phyloP scores from a whole-genome alignment of 2,797 vertebrate species.

The Coregonus suidteri region DNA sequence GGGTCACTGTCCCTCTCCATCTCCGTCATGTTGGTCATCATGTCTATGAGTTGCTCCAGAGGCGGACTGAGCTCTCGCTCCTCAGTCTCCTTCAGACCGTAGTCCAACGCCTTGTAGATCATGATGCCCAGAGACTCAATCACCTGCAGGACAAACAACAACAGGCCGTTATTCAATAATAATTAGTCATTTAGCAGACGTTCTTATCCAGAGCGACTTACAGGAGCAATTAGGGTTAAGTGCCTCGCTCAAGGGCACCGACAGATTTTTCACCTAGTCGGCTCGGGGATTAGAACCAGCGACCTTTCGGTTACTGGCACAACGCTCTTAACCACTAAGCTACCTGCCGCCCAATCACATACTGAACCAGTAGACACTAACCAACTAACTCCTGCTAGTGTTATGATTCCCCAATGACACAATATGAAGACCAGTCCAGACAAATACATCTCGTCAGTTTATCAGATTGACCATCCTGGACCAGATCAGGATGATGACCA shows the following conservation, averaged over 20 bases:
- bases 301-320: too few relatives aligned
- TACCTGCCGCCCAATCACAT: not conserved
- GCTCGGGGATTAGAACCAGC: too few relatives aligned
- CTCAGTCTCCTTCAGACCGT: constrained; percentile 93
- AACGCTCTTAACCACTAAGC: too few relatives aligned
- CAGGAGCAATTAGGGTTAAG: too few relatives aligned
- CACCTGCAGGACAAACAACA: constrained; percentile 71
- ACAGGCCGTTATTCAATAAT: not conserved
- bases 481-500: too few relatives aligned
- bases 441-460: not conserved
- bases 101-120: constrained; percentile 99
- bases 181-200: too few relatives aligned
- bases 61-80: constrained; percentile 95
- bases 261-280: too few relatives aligned
- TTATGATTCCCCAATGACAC: not conserved
- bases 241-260: too few relatives aligned
- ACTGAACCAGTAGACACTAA: not conserved
- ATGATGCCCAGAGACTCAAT: constrained; percentile 95
- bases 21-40: constrained; percentile 88
- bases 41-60: constrained; percentile 91
- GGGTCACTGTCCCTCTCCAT: constrained; percentile 70
- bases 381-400: too few relatives aligned
- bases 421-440: not conserved
- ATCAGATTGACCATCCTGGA: not conserved
- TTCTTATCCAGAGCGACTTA: too few relatives aligned